A percentile compares a stretch with the other conserved stretches of the same genome.
phyloP scores from a whole-genome alignment of 1,140 invertebrate species.

The Lasioglossum albipes region DNA sequence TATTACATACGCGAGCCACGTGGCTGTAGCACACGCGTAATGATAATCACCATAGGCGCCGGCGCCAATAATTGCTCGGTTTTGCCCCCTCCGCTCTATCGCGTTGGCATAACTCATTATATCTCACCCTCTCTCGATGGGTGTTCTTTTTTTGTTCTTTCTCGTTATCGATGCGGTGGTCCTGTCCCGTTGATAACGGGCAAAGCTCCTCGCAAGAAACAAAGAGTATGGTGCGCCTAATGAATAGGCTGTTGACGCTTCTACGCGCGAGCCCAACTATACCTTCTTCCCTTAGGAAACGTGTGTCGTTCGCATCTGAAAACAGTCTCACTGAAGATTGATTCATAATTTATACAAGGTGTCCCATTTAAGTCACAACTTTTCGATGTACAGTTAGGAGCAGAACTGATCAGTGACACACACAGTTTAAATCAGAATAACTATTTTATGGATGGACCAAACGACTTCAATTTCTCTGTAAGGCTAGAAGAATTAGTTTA shows the following conservation, averaged over 20 bases:
- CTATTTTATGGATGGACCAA: too few species aligned
- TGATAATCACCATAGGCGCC: constrained; percentile 52
- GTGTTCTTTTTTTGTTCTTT: background rate
- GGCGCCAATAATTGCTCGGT: constrained; percentile 47
- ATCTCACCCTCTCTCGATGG: constrained; percentile 12
- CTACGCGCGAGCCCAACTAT: background rate
- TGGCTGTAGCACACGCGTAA: constrained; percentile 32
- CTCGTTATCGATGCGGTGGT: background rate
- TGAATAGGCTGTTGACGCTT: background rate
- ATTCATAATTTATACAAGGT: too few species aligned
- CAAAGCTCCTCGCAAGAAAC: background rate
- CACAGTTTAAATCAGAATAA: too few species aligned
- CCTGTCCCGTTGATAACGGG: constrained; percentile 23
- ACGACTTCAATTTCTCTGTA: too few species aligned
- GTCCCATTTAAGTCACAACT: too few species aligned
- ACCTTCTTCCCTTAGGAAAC: too few species aligned
- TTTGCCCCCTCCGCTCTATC: constrained; percentile 34
- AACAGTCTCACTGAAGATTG: too few species aligned
- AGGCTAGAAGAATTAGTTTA: too few species aligned
- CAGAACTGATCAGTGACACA: too few species aligned
- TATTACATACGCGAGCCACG: constrained; percentile 6
- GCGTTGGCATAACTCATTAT: constrained; percentile 31
- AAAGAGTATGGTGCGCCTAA: background rate
- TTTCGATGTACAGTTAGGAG: too few species aligned
- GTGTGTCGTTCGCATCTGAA: too few species aligned